Conservation (phyloP, 1,140 invertebrate species). For the Catajapyx aquilonaris region DNA sequence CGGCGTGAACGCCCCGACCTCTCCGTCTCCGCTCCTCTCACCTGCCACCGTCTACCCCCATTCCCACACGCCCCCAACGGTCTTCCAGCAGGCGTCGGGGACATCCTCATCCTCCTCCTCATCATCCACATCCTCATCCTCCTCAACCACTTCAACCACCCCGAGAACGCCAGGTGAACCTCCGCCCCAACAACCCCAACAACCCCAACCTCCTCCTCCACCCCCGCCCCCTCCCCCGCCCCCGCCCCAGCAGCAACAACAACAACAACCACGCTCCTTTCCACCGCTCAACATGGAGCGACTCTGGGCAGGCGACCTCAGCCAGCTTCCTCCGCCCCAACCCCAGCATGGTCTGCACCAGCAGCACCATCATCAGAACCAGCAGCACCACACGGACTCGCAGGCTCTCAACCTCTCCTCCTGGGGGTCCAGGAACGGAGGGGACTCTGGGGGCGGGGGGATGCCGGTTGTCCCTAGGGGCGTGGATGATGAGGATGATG, state of each 20-base stretch:
- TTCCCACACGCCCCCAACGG: too few relatives aligned
- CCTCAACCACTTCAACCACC: constrained; percentile 2
- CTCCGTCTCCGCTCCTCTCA: constrained; percentile 1
- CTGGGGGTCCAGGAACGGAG: constrained; percentile 20
- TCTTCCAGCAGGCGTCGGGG: constrained; percentile 6
- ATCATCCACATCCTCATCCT: constrained; percentile 4
- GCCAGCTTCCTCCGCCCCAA: constrained; percentile 53
- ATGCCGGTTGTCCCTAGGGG: neutral
- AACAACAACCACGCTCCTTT: constrained; percentile 16
- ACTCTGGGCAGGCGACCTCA: constrained; percentile 66
- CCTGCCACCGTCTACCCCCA: too few relatives aligned
- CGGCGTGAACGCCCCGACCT: too few relatives aligned
- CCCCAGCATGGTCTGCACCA: too few relatives aligned
- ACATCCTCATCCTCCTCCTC: constrained; percentile 9
- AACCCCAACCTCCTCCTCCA: constrained; percentile 4
- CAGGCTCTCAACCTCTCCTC: constrained; percentile 56
- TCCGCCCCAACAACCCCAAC: constrained; percentile 3
- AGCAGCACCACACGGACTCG: constrained; percentile 36
- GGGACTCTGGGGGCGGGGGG: too few relatives aligned
- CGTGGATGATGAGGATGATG: constrained; percentile 27
- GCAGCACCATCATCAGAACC: too few relatives aligned
- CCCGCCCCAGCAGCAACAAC: constrained; percentile 10
- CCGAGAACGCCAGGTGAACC: too few relatives aligned
- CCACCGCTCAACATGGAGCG: constrained; percentile 72
- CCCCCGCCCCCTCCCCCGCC: constrained; percentile 2